A percentile compares a stretch with the other conserved stretches of the same genome.
These are phyloP conservation scores for Dendropsophus ebraccatus DNA, from an alignment of 2,113 vertebrate genomes.

Conservation along the genomic window DNA sequence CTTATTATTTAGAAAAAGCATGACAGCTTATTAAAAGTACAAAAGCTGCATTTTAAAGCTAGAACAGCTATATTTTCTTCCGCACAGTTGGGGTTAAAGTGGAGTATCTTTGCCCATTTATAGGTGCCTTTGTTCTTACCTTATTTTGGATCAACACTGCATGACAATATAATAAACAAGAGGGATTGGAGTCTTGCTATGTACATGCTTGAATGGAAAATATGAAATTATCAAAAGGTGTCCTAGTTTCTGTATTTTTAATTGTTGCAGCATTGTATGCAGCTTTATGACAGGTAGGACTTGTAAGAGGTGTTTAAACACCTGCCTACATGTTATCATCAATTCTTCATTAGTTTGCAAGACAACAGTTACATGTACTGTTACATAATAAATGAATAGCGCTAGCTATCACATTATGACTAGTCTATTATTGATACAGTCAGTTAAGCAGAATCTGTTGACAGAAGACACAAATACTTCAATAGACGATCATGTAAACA, in stretches of 20 bases:
- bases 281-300: constrained; percentile 73
- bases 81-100: too few relatives aligned
- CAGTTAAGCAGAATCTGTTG: constrained; percentile 64
- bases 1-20: too few relatives aligned
- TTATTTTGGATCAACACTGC: too few relatives aligned
- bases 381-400: constrained; percentile 77
- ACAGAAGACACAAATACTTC: constrained; percentile 62
- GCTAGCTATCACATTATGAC: constrained; percentile 67
- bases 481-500: constrained; percentile 60
- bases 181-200: too few relatives aligned
- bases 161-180: too few relatives aligned
- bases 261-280: constrained; percentile 68
- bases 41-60: too few relatives aligned
- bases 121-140: too few relatives aligned
- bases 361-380: constrained; percentile 75
- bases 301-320: constrained; percentile 81
- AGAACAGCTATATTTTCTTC: too few relatives aligned
- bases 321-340: constrained; percentile 78
- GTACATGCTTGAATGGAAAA: background rate
- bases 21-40: too few relatives aligned
- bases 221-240: constrained; percentile 68
- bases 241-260: constrained; percentile 68
- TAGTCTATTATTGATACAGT: constrained; percentile 64
- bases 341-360: constrained; percentile 78
- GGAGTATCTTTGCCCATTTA: too few relatives aligned